A percentile compares a stretch with the other conserved stretches of the same genome.
Evolutionary conservation across 1,140 invertebrate genomes (phyloP).

Genomic region (Bombus confusus): DNA sequence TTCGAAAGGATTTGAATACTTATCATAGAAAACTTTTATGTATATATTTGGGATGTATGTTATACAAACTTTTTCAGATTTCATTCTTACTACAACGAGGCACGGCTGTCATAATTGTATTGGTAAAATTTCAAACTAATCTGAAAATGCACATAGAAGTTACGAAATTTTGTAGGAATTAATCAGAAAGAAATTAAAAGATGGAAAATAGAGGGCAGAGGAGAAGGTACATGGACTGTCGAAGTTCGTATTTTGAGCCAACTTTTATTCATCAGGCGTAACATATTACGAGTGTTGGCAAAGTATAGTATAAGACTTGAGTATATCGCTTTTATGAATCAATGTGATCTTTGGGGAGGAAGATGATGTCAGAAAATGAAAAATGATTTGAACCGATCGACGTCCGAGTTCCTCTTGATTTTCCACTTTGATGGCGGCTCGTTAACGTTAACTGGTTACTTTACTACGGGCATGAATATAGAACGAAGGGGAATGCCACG

Average conservation of each 20-base stretch:
- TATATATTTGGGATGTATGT: not conserved
- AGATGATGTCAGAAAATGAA: not conserved
- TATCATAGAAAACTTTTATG: too few species aligned
- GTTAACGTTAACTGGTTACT: slow-evolving; percentile 65
- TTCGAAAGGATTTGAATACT: not conserved
- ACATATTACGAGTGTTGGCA: not conserved
- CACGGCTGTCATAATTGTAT: not conserved
- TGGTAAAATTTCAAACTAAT: not conserved
- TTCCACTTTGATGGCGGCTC: slow-evolving; percentile 55
- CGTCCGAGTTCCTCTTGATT: slow-evolving; percentile 47
- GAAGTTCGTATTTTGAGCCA: too few species aligned
- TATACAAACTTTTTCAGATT: not conserved
- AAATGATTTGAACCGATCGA: slow-evolving; percentile 43
- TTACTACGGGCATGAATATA: slow-evolving; percentile 65
- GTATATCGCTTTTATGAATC: slow-evolving; percentile 1
- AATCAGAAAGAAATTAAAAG: not conserved
- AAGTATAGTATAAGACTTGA: not conserved
- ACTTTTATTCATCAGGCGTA: not conserved
- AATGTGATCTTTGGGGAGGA: not conserved
- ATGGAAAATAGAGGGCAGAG: too few species aligned
- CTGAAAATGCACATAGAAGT: not conserved
- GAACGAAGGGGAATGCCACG: slow-evolving; percentile 70
- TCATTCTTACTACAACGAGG: not conserved
- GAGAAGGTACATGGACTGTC: not conserved
- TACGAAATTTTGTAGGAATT: not conserved